These are phyloP conservation scores for Dendrocincla tyrannina DNA, from an alignment of 2,797 vertebrate species.

Conservation along the genomic window DNA sequence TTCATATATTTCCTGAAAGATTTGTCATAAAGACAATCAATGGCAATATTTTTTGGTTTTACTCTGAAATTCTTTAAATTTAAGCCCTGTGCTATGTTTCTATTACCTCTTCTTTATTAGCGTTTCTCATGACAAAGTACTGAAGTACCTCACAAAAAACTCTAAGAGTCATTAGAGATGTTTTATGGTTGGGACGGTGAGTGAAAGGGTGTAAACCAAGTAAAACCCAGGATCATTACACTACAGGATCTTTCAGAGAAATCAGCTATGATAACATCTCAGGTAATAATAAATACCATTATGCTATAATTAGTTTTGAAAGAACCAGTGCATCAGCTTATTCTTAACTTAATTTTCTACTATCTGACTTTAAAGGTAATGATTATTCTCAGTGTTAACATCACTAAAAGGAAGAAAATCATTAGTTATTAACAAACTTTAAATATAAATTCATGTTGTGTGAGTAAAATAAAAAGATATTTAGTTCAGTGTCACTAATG, in stretches of 20 bases:
- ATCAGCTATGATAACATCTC: background rate
- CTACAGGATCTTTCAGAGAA: background rate
- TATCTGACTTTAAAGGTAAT: background rate
- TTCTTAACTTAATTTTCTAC: background rate
- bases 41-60: background rate
- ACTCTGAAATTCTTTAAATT: background rate
- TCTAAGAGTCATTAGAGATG: background rate
- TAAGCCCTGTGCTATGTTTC: background rate
- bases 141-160: background rate
- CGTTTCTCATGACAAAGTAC: background rate
- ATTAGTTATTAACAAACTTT: background rate
- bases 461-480: background rate
- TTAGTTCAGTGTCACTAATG: background rate
- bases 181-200: background rate
- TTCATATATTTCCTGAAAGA: background rate
- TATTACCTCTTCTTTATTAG: background rate
- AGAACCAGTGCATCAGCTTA: background rate
- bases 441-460: background rate
- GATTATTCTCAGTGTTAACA: slow-evolving; percentile 18
- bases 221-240: background rate
- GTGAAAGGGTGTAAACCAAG: background rate
- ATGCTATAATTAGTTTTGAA: background rate
- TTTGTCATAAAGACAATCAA: background rate
- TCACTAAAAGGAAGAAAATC: slow-evolving; percentile 30
- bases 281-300: background rate